phyloP scores from a whole-genome alignment of 2,113 vertebrate species.

The Corvus cornix region DNA sequence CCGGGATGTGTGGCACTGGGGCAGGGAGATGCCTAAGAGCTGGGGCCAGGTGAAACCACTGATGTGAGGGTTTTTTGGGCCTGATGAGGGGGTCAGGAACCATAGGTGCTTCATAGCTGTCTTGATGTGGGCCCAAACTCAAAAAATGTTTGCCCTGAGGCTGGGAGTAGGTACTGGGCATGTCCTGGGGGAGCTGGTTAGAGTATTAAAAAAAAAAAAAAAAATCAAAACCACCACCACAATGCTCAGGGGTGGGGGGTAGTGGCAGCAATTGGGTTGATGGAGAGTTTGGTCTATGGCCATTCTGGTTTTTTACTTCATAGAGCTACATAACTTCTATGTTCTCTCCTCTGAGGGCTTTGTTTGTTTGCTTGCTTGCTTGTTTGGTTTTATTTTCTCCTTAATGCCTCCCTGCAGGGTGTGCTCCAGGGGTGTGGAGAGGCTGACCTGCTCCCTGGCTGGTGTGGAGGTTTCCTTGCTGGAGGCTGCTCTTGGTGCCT shows the following conservation, averaged over 20 bases:
- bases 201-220: neutral
- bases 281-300: rapidly evolving
- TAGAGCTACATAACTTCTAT: rapidly evolving
- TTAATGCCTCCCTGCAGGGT: neutral
- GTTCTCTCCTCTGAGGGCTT: neutral
- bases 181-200: rapidly evolving
- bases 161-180: rapidly evolving
- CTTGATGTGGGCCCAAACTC: neutral
- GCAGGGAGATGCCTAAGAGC: neutral
- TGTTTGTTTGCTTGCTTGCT: neutral
- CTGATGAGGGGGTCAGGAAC: neutral
- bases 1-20: rapidly evolving
- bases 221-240: neutral
- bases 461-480: neutral
- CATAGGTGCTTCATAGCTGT: neutral
- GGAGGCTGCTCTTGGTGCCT: neutral
- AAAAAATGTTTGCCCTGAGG: neutral
- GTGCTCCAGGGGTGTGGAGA: neutral
- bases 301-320: rapidly evolving
- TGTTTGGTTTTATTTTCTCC: neutral
- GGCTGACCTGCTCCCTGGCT: neutral
- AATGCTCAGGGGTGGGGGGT: neutral
- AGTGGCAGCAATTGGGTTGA: neutral
- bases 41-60: neutral
- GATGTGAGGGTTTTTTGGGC: neutral